Evolutionary conservation across 2,113 vertebrate species (phyloP), one percentile per base, ranked within the genome.

Genomic region (Syrrhaptes paradoxus): DNA sequence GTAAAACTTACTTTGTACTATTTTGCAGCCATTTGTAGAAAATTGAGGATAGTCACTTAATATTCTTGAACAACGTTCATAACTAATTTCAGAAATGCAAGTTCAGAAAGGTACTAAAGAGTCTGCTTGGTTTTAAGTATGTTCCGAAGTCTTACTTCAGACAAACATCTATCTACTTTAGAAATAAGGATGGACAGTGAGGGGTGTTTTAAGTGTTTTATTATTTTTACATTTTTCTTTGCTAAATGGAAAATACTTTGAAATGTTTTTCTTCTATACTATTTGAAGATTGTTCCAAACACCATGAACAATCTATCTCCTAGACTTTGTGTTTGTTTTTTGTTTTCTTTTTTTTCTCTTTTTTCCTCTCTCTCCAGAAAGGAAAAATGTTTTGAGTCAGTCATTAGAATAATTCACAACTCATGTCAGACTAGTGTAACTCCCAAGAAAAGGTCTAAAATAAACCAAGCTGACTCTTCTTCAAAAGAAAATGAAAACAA

Each of bases 401-500:
- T 82, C 74, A 70, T 91, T 82, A 93, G 70, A 57, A 63, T 73
- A 84, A 86, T 92, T 95, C 90, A 93, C 90, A 90, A 88, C 86
- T 31, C 3, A 51, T 85, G 87, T 94, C 81, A 91, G n/a, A 65
- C 57, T 76, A 74, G 41, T 49, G 20, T 89, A 85, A 87, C 81
- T 89, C 36, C 62, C 41, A 89, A 71, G 48, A 86, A 90, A 87
- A 87, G 3, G 62, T 79, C 91, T 95, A 95, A 96, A 95, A 95
- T 95, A 94, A 95, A 94, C 91, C 29, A 76, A 79, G 45, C 70
- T 89, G 74, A 87, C 43, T 96, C 91, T 85, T 96, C 95, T 85
- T 96, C 85, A 94, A 93, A 94, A 92, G 85, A 72, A 93, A 96
- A 91, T 82, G 74, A 95, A 95, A 95, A 89, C 86, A 95, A 72